Evolutionary conservation across 1,140 invertebrate genomes (phyloP).

Genomic region (Aethina tumida): DNA sequence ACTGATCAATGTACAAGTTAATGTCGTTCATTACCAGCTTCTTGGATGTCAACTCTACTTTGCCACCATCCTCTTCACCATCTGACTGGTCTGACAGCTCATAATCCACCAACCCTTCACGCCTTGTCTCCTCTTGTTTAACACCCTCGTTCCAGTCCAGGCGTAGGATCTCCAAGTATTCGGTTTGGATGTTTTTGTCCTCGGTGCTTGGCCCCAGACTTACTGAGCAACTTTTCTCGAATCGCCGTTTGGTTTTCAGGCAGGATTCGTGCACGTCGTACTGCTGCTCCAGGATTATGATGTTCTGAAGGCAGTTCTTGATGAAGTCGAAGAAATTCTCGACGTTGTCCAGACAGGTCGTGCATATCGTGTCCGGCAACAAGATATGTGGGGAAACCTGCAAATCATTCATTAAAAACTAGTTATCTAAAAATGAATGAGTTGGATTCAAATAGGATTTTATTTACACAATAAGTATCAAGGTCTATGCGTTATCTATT

Average conservation of each 20-base stretch:
- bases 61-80: constrained; percentile 5
- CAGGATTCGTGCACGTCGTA: constrained; percentile 29
- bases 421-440: too few species aligned
- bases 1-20: constrained; percentile 11
- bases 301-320: constrained; percentile 31
- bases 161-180: constrained; percentile 11
- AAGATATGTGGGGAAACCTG: constrained; percentile 29
- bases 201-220: constrained; percentile 10
- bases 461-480: constrained; percentile 6
- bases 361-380: constrained; percentile 32
- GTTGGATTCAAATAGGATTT: constrained; percentile 7
- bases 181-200: constrained; percentile 25
- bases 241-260: constrained; percentile 27
- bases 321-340: constrained; percentile 31
- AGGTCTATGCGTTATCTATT: constrained; percentile 9
- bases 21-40: constrained; percentile 10
- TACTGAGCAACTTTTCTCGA: constrained; percentile 23
- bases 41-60: constrained; percentile 12
- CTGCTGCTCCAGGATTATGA: constrained; percentile 32
- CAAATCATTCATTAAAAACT: constrained; percentile 12
- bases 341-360: constrained; percentile 26
- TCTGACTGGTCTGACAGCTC: constrained; percentile 20
- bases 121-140: neutral
- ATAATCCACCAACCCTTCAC: constrained; percentile 22
- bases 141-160: neutral